These are phyloP conservation scores for Platycnemis pennipes DNA, from an alignment of 2,888 invertebrate genomes.

Conservation along the genomic window DNA sequence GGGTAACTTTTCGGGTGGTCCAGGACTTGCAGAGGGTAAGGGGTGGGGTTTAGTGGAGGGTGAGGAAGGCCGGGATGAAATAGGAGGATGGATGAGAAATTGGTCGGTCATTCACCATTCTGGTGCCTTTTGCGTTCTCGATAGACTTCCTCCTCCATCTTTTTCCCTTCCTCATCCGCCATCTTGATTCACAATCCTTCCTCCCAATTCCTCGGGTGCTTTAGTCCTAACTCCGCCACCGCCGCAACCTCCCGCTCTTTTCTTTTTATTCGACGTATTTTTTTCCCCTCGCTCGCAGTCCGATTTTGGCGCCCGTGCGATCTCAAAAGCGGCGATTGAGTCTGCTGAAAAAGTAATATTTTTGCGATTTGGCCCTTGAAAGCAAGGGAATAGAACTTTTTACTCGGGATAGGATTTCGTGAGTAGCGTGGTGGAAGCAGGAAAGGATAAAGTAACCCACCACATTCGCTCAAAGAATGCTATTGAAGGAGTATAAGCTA, in stretches of 20 bases:
- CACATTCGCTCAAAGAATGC: background rate
- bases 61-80: background rate
- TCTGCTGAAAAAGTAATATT: background rate
- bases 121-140: constrained; percentile 32
- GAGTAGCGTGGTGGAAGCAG: background rate
- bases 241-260: background rate
- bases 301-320: background rate
- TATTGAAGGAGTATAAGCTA: background rate
- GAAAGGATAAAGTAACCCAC: background rate
- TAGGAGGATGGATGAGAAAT: constrained; percentile 31
- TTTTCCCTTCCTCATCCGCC: constrained; percentile 23
- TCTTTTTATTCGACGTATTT: background rate
- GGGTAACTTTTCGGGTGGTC: background rate
- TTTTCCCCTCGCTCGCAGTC: constrained; percentile 2
- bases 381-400: background rate
- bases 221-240: background rate
- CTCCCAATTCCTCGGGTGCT: background rate
- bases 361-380: background rate
- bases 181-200: constrained; percentile 35
- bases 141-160: background rate
- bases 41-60: background rate
- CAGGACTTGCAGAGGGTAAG: background rate
- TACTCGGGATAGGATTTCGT: background rate
- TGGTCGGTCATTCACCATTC: constrained; percentile 39
- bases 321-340: background rate